phyloP scores from a whole-genome alignment of 1,140 invertebrate species.

The Panagrolaimus sp. region DNA sequence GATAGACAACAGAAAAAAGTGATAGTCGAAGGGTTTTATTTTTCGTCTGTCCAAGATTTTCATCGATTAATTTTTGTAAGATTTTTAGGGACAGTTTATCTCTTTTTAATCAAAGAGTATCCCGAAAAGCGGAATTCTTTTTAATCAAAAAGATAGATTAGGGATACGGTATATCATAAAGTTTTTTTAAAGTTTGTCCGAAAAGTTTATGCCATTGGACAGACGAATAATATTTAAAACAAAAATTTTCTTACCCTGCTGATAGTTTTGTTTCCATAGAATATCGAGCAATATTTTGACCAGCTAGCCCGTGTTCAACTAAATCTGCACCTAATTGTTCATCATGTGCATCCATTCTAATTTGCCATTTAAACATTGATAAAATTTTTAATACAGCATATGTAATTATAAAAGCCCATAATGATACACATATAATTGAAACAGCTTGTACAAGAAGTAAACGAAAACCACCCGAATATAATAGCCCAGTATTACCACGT shows the following conservation, averaged over 20 bases:
- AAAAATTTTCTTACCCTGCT: slow-evolving; percentile 30
- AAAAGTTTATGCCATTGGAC: too few relatives aligned
- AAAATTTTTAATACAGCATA: slow-evolving; percentile 24
- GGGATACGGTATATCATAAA: too few relatives aligned
- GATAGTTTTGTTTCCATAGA: slow-evolving; percentile 48
- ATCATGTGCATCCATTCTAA: slow-evolving; percentile 74
- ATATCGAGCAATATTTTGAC: slow-evolving; percentile 47
- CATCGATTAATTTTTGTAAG: too few relatives aligned
- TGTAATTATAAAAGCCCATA: slow-evolving; percentile 32
- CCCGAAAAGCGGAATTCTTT: too few relatives aligned
- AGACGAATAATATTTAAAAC: background rate
- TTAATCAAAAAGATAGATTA: too few relatives aligned
- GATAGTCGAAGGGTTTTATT: too few relatives aligned
- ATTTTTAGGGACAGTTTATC: too few relatives aligned
- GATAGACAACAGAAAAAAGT: too few relatives aligned
- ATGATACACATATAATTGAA: slow-evolving; percentile 23
- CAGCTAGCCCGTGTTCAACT: slow-evolving; percentile 71
- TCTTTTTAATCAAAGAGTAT: too few relatives aligned
- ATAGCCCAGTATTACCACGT: slow-evolving; percentile 32
- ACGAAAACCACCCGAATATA: slow-evolving; percentile 37
- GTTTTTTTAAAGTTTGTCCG: too few relatives aligned
- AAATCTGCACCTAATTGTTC: slow-evolving; percentile 80
- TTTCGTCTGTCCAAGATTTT: too few relatives aligned
- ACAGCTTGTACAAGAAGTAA: slow-evolving; percentile 30
- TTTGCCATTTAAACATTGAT: slow-evolving; percentile 65